phyloP scores from a whole-genome alignment of 2,797 vertebrate genomes.

The Remorina albescens region DNA sequence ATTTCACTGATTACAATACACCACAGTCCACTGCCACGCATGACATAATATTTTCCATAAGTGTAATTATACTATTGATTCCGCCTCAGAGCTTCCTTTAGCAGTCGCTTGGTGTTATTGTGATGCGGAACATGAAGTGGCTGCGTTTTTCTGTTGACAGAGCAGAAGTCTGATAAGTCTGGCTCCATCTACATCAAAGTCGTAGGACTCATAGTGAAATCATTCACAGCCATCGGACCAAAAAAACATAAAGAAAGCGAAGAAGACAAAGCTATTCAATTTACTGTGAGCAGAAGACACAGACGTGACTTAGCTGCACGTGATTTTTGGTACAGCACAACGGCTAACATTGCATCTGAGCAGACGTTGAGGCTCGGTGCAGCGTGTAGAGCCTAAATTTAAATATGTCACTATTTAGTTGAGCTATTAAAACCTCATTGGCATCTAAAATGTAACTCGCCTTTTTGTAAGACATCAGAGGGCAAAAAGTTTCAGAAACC shows the following conservation, averaged over 20 bases:
- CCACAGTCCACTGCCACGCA: conserved; percentile 54
- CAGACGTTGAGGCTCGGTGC: not conserved
- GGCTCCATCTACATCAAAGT: conserved; percentile 39
- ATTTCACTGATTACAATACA: conserved; percentile 72
- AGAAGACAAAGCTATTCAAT: conserved; percentile 13
- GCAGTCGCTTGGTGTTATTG: conserved; percentile 49
- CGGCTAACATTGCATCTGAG: conserved; percentile 10
- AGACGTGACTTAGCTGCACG: not conserved
- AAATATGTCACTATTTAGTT: not conserved
- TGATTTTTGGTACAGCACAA: not conserved
- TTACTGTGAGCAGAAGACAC: conserved; percentile 1
- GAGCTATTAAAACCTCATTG: not conserved
- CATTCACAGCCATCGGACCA: conserved; percentile 18
- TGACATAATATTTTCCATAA: conserved; percentile 71
- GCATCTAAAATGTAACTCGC: too few species aligned
- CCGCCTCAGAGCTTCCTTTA: conserved; percentile 51
- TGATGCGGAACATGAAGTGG: conserved; percentile 44
- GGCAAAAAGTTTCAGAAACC: not conserved
- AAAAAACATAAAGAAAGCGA: conserved; percentile 24
- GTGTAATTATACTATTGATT: conserved; percentile 74
- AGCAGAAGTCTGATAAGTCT: conserved; percentile 36
- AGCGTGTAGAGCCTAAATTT: too few species aligned
- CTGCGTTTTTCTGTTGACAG: conserved; percentile 50
- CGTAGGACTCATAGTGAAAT: conserved; percentile 2
- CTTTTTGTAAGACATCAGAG: too few species aligned